These are phyloP conservation scores for Atopsyche davidsoni DNA, from an alignment of 1,140 invertebrate species.

Conservation along the genomic window DNA sequence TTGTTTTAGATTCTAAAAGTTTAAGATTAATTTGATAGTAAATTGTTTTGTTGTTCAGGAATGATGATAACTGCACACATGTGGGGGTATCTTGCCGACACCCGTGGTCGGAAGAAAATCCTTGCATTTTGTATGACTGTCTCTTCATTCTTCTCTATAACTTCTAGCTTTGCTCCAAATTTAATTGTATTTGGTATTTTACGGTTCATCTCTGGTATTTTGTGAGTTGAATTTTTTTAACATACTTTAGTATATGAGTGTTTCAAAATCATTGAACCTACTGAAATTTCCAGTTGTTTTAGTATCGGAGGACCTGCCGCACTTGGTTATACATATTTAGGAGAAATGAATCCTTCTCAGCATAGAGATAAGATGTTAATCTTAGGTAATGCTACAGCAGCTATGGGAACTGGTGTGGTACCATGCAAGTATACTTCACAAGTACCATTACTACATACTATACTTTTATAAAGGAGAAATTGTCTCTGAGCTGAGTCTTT, in stretches of 20 bases:
- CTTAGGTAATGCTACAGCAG: slow-evolving; percentile 43
- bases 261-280: too few species aligned
- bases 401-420: slow-evolving; percentile 17
- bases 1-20: too few species aligned
- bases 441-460: too few species aligned
- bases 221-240: too few species aligned
- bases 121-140: slow-evolving; percentile 10
- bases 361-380: slow-evolving; percentile 47
- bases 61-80: slow-evolving; percentile 18
- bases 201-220: slow-evolving; percentile 15
- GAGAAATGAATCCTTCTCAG: slow-evolving; percentile 49
- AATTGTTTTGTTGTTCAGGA: slow-evolving; percentile 1
- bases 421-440: too few species aligned
- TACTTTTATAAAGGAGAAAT: too few species aligned
- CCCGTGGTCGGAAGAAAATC: slow-evolving; percentile 16
- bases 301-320: slow-evolving; percentile 49
- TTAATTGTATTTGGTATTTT: slow-evolving; percentile 12
- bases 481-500: too few species aligned
- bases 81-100: slow-evolving; percentile 21
- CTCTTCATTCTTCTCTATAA: slow-evolving; percentile 13
- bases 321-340: slow-evolving; percentile 49
- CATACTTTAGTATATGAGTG: too few species aligned
- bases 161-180: slow-evolving; percentile 13
- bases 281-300: slow-evolving; percentile 27
- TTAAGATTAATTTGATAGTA: too few species aligned